A percentile compares a stretch with the other conserved stretches of the same genome.
These are phyloP conservation scores for Drosophila truncata DNA, from an alignment of 1,140 invertebrate species.

Conservation along the genomic window DNA sequence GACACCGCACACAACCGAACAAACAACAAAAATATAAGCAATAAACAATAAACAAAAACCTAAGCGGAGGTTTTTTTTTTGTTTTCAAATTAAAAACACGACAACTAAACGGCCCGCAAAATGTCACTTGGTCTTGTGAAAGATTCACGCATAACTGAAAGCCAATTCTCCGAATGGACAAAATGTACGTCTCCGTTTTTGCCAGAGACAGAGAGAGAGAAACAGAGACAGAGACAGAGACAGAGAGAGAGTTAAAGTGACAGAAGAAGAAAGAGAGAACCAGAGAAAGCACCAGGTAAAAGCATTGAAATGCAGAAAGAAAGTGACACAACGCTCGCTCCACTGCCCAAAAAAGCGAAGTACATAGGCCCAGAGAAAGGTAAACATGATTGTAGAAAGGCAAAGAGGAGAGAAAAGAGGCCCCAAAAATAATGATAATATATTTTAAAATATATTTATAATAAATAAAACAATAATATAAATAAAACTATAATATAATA, in stretches of 20 bases:
- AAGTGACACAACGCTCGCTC: slow-evolving; percentile 69
- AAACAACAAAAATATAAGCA: slow-evolving; percentile 10
- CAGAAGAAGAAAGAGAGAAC: neutral
- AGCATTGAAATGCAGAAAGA: slow-evolving; percentile 53
- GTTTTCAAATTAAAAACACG: slow-evolving; percentile 33
- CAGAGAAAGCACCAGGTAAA: slow-evolving; percentile 38
- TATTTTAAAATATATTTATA: neutral
- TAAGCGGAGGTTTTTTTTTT: slow-evolving; percentile 22
- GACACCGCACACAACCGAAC: slow-evolving; percentile 7
- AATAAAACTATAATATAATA: no score
- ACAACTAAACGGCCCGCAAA: slow-evolving; percentile 42
- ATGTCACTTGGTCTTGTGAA: slow-evolving; percentile 82
- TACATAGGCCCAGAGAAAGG: slow-evolving; percentile 33
- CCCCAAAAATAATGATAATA: neutral
- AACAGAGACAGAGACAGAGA: slow-evolving; percentile 11
- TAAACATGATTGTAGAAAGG: neutral
- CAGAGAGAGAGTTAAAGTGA: slow-evolving; percentile 15
- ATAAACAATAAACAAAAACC: slow-evolving; percentile 5
- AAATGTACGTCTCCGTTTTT: slow-evolving; percentile 16
- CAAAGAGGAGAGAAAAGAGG: neutral
- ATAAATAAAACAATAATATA: neutral
- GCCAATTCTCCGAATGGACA: slow-evolving; percentile 15
- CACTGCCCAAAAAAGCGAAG: slow-evolving; percentile 30
- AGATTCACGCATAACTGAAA: slow-evolving; percentile 81
- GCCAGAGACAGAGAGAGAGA: slow-evolving; percentile 16